Percentiles rank a stretch among this genome's conserved stretches.
Evolutionary conservation across 2,113 vertebrate species (phyloP).

Genomic region (Gymnogyps californianus): DNA sequence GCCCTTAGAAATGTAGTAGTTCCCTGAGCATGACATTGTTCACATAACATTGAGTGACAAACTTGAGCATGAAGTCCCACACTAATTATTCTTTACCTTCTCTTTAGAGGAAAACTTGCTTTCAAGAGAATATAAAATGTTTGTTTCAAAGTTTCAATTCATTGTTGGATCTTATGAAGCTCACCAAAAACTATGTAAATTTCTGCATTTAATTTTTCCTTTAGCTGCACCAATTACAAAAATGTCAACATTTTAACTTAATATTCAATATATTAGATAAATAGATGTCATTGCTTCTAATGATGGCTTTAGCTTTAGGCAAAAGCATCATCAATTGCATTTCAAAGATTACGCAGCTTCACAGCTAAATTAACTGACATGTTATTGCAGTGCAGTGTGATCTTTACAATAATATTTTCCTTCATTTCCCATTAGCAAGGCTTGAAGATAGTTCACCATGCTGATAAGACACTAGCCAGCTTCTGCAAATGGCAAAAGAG

Average conservation of each 20-base stretch:
- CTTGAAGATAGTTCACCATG: constrained; percentile 93
- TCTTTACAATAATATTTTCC: neutral
- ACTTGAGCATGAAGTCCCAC: neutral
- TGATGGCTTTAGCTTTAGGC: neutral
- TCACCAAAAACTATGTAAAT: neutral
- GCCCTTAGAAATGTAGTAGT: neutral
- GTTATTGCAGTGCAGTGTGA: neutral
- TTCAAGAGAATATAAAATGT: neutral
- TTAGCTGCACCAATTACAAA: neutral
- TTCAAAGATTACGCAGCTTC: neutral
- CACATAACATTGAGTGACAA: neutral
- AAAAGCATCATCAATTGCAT: neutral
- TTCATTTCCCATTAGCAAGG: constrained; percentile 74
- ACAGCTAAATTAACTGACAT: neutral
- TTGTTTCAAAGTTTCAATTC: neutral
- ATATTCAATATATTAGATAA: neutral
- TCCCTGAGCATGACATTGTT: neutral
- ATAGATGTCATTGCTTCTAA: neutral
- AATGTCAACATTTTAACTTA: neutral
- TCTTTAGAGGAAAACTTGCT: neutral
- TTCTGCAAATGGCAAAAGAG: constrained; percentile 99
- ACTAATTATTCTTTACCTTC: neutral
- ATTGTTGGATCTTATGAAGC: neutral
- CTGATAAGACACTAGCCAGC: constrained; percentile 91
- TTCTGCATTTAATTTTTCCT: neutral